These are phyloP conservation scores for Brenthis hecate DNA, from an alignment of 2,888 invertebrate genomes.

Conservation along the genomic window DNA sequence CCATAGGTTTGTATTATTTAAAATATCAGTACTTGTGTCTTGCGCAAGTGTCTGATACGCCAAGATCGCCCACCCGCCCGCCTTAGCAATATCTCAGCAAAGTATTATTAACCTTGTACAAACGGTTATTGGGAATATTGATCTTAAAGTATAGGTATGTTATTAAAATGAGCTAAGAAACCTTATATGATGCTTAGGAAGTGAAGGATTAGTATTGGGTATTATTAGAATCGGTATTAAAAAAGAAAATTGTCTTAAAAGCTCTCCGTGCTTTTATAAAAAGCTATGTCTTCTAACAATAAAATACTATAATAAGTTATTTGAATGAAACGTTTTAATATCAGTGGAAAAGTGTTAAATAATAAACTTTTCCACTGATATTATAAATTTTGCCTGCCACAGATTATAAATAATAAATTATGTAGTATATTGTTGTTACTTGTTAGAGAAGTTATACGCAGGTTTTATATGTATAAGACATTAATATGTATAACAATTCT, in stretches of 20 bases:
- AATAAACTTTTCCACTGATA: too few relatives aligned
- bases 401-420: not conserved
- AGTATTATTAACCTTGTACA: conserved; percentile 26
- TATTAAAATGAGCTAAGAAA: not conserved
- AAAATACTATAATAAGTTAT: too few relatives aligned
- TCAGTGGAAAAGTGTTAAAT: too few relatives aligned
- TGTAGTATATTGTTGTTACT: not conserved
- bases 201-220: not conserved
- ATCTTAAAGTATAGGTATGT: conserved; percentile 1
- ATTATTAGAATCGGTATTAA: too few relatives aligned
- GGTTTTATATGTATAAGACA: too few relatives aligned
- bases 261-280: too few relatives aligned
- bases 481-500: too few relatives aligned
- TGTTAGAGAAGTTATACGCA: too few relatives aligned
- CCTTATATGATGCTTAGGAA: not conserved
- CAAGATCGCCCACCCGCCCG: conserved; percentile 70
- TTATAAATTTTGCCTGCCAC: too few relatives aligned
- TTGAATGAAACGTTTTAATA: too few relatives aligned
- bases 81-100: conserved; percentile 64
- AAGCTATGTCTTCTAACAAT: too few relatives aligned
- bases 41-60: conserved; percentile 63
- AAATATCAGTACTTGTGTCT: conserved; percentile 44
- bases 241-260: too few relatives aligned
- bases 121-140: conserved; percentile 4
- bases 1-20: not conserved